phyloP scores from a whole-genome alignment of 2,797 vertebrate species.

The Spondyliosoma cantharus region DNA sequence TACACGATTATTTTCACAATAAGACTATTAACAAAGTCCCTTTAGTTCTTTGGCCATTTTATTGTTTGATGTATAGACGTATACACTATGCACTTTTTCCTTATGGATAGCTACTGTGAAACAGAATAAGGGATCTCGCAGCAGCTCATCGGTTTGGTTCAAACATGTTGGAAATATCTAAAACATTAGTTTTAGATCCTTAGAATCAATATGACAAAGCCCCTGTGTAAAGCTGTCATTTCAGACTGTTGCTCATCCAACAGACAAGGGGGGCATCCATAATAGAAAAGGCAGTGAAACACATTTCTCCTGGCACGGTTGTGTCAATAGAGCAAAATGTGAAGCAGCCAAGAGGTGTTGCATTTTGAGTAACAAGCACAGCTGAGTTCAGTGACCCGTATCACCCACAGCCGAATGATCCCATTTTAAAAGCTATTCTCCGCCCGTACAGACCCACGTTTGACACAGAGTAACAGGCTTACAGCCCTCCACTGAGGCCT shows the following conservation, averaged over 20 bases:
- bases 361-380: slow-evolving; percentile 25
- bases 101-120: neutral
- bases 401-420: slow-evolving; percentile 29
- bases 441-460: neutral
- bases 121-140: neutral
- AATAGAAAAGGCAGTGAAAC: slow-evolving; percentile 28
- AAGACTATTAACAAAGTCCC: neutral
- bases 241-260: neutral
- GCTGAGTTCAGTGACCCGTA: slow-evolving; percentile 28
- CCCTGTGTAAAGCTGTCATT: neutral
- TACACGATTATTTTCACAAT: neutral
- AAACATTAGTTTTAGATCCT: neutral
- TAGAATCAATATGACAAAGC: neutral
- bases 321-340: neutral
- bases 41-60: neutral
- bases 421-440: slow-evolving; percentile 28
- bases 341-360: slow-evolving; percentile 27
- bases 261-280: neutral
- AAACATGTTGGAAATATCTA: neutral
- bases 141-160: neutral
- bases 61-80: neutral
- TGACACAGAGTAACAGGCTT: slow-evolving; percentile 19
- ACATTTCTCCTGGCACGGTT: neutral
- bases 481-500: neutral
- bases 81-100: neutral